A percentile compares a stretch with the other conserved stretches of the same genome.
phyloP scores from a whole-genome alignment of 2,797 vertebrate genomes.

The Chelon auratus region DNA sequence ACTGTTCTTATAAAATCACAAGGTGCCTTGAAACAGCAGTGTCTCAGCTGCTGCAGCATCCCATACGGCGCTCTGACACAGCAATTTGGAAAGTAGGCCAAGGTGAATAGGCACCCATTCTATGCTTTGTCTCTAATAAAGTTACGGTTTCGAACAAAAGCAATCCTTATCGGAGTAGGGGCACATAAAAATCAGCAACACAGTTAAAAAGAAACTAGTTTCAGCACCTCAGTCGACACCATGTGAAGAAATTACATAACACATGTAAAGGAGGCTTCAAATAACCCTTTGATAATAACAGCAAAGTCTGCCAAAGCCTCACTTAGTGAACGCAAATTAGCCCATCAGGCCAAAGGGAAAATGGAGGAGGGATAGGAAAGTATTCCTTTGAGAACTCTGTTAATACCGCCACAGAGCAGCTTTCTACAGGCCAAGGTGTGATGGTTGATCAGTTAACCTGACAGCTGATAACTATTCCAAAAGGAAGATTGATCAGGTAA shows the following conservation, averaged over 20 bases:
- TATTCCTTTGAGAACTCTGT: conserved; percentile 47
- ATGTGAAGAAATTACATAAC: conserved; percentile 44
- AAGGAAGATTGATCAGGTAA: neutral
- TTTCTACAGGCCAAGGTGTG: conserved; percentile 10
- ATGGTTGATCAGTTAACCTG: conserved; percentile 16
- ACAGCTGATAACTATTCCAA: neutral
- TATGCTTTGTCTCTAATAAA: conserved; percentile 23
- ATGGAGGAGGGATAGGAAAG: conserved; percentile 43
- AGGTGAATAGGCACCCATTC: conserved; percentile 38
- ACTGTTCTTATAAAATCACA: conserved; percentile 26
- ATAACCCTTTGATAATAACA: conserved; percentile 56
- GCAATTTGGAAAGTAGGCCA: conserved; percentile 67
- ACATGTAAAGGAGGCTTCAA: conserved; percentile 44
- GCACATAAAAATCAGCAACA: conserved; percentile 6
- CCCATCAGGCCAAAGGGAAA: conserved; percentile 50
- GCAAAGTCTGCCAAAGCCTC: conserved; percentile 52
- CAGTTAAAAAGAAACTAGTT: conserved; percentile 11
- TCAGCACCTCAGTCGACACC: conserved; percentile 16
- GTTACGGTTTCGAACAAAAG: conserved; percentile 4
- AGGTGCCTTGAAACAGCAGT: conserved; percentile 40
- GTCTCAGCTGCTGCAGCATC: conserved; percentile 48
- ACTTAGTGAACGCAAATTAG: conserved; percentile 55
- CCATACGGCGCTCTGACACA: conserved; percentile 58
- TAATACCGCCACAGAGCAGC: conserved; percentile 38
- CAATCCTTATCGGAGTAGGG: conserved; percentile 9